phyloP scores from a whole-genome alignment of 2,797 vertebrate genomes.

The Gallinago nigripennis region DNA sequence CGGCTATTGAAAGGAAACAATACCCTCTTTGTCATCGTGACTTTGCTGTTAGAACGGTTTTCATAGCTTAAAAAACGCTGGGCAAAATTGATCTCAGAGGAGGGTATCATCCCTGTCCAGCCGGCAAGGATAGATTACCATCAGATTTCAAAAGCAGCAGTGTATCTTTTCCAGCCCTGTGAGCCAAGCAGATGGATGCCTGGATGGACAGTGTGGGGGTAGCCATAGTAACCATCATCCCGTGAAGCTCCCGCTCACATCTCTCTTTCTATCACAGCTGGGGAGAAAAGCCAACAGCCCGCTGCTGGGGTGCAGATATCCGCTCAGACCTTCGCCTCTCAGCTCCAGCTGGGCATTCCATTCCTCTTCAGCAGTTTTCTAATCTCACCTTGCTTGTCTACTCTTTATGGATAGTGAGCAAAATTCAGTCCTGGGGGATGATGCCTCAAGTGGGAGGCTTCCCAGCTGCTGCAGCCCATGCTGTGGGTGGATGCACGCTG shows the following conservation, averaged over 20 bases:
- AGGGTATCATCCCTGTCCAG: constrained; percentile 45
- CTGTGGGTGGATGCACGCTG: accelerated
- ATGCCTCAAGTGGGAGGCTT: accelerated
- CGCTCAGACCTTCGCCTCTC: not conserved
- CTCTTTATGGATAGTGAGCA: accelerated
- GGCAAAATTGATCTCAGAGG: constrained; percentile 50
- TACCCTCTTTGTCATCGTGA: not conserved
- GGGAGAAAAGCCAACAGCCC: constrained; percentile 58
- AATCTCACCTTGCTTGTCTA: not conserved
- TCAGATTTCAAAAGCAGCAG: constrained; percentile 74
- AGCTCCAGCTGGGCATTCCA: not conserved
- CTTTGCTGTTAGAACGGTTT: constrained; percentile 12
- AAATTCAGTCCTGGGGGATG: not conserved
- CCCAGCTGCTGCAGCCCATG: not conserved
- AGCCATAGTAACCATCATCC: constrained; percentile 78
- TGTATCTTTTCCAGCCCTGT: constrained; percentile 69
- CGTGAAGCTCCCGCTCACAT: constrained; percentile 61
- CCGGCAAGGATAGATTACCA: constrained; percentile 65
- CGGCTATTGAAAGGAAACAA: constrained; percentile 1
- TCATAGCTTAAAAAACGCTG: constrained; percentile 13
- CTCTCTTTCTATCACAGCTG: constrained; percentile 55
- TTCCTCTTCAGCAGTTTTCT: not conserved
- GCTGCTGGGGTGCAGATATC: not conserved
- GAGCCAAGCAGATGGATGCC: constrained; percentile 78
- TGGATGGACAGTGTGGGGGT: constrained; percentile 74